Base-by-base conservation (phyloP, 2,888 invertebrate genomes). In the Spicauda simplicius region DNA sequence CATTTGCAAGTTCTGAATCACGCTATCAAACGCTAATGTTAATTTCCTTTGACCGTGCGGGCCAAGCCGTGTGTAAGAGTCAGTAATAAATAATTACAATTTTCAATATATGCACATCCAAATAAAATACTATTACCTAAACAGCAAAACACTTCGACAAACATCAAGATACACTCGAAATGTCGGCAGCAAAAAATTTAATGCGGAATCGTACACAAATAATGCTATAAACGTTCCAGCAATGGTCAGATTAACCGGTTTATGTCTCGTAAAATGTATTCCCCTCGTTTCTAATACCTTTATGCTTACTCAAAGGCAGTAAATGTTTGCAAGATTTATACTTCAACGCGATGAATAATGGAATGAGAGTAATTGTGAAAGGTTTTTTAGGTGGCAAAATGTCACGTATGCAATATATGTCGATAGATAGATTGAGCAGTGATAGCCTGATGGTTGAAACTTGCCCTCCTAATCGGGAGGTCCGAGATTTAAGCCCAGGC, bases 241-340 rank as follows among this genome's bases (percentile, higher is more conserved):
- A 16, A 48, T 48, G 48, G 7, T 48, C 48, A 48, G 48, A 48
- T 48, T 48, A 48, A 48, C 48, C 18, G 50, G 50, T 50, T 50
- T 50, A 50, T 50, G 50, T 50, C 50, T 50, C 50, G 50, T 50
- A 50, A 50, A 50, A 18, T 50, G 50, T 50, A 16, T n/a, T 18
- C 50, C 5, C n/a, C 50, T 18, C 18, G 18, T 18, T 18, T 50
- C 16, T 50, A 18, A 18, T 50, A 50, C 50, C 50, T 50, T 50
- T 50, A 50, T 50, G 50, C 50, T 50, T 50, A 50, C 18, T 18
- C 50, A 18, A 50, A 50, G 16, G 50, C 50, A 10, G 18, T 50
- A 50, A 50, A 50, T 50, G 50, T 50, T 18, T 18, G 18, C 18
- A 10, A 18, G 18, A 50, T 50, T 50, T 50, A 50, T 50, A 50